A percentile compares a stretch with the other conserved stretches of the same genome.
Evolutionary conservation across 2,888 invertebrate species (phyloP).

Genomic region (Orthosia gothica): DNA sequence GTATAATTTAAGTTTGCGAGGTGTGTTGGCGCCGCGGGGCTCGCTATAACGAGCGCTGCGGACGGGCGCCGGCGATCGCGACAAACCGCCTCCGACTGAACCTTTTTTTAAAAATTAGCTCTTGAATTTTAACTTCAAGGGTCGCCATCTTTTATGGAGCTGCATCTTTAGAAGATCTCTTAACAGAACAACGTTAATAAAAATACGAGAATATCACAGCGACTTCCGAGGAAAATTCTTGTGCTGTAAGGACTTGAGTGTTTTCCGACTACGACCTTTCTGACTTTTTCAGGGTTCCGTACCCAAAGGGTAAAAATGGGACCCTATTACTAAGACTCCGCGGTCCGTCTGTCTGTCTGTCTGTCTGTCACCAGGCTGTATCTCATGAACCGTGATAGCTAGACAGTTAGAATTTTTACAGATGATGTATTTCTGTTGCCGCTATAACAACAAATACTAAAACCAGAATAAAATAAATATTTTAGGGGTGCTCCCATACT

Average conservation of each 20-base stretch:
- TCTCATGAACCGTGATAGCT: too few relatives aligned
- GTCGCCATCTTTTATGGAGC: slow-evolving; percentile 64
- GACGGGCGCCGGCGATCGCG: slow-evolving; percentile 80
- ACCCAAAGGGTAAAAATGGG: too few relatives aligned
- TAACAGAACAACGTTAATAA: slow-evolving; percentile 36
- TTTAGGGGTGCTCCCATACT: too few relatives aligned
- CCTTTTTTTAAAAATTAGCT: slow-evolving; percentile 82
- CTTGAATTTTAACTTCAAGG: slow-evolving; percentile 75
- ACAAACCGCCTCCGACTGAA: slow-evolving; percentile 76
- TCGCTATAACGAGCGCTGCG: slow-evolving; percentile 84
- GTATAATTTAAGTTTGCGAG: slow-evolving; percentile 77
- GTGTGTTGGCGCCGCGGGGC: slow-evolving; percentile 83
- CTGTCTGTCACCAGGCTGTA: too few relatives aligned
- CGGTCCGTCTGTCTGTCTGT: too few relatives aligned
- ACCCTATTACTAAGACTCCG: too few relatives aligned
- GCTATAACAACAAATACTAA: too few relatives aligned
- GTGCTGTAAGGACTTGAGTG: slow-evolving; percentile 17
- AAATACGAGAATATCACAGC: slow-evolving; percentile 31
- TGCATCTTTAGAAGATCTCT: slow-evolving; percentile 55
- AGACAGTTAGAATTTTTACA: too few relatives aligned
- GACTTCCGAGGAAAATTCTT: slow-evolving; percentile 24
- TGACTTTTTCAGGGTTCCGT: too few relatives aligned
- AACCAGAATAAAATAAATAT: too few relatives aligned
- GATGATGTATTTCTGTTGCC: too few relatives aligned
- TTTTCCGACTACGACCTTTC: slow-evolving; percentile 19